These are phyloP conservation scores for Heliocidaris erythrogramma DNA, from an alignment of 35 echinoderm and acorn worm genomes.

Conservation along the genomic window DNA sequence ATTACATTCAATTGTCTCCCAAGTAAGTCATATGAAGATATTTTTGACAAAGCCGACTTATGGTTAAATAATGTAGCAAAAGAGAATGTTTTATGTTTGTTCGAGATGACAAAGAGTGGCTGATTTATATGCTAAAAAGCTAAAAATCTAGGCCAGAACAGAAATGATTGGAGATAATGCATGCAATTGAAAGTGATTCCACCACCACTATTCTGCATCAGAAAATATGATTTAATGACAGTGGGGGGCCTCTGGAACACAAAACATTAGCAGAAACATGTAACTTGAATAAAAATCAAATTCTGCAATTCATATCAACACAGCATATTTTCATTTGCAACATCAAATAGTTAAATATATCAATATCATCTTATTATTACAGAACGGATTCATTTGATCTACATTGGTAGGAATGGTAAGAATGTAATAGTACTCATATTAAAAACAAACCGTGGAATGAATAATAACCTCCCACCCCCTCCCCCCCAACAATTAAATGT, in stretches of 20 bases:
- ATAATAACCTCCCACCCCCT: no score
- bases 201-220: background rate
- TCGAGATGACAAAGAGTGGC: background rate
- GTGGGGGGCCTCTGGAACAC: background rate
- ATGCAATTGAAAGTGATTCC: background rate
- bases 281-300: background rate
- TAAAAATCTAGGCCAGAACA: no score
- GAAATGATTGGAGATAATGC: background rate
- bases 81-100: background rate
- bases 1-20: background rate
- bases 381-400: background rate
- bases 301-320: background rate
- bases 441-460: no score
- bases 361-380: background rate
- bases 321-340: background rate
- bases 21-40: background rate
- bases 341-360: background rate
- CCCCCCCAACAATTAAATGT: no score
- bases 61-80: background rate
- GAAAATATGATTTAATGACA: background rate
- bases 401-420: no score
- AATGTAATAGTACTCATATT: no score
- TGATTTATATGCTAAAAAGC: background rate
- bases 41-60: background rate
- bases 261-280: background rate